Evolutionary conservation across 2,113 vertebrate species (phyloP).

Genomic region (Myotis brandtii): DNA sequence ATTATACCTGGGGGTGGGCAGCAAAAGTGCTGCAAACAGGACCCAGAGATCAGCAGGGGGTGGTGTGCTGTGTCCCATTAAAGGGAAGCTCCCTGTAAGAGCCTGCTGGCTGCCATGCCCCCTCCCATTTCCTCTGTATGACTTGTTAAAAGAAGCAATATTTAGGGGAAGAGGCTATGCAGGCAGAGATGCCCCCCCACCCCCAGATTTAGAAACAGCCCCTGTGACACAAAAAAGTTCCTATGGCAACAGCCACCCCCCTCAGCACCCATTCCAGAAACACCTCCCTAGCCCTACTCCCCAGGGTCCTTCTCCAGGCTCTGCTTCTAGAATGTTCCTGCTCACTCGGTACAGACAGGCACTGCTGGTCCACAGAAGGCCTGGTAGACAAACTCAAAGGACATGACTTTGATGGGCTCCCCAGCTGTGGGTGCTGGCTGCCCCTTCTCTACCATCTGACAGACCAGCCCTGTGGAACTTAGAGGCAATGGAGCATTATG

Average conservation of each 20-base stretch:
- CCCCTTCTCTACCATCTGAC: neutral
- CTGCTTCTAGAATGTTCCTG: neutral
- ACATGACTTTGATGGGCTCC: neutral
- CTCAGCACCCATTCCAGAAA: neutral
- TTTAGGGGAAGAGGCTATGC: neutral
- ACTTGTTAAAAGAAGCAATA: too few relatives aligned
- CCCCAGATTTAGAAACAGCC: neutral
- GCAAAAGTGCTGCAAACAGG: neutral
- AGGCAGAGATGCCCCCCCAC: too few relatives aligned
- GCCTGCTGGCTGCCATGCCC: too few relatives aligned
- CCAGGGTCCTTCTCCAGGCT: neutral
- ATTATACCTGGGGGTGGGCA: neutral
- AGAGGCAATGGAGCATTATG: fast-evolving
- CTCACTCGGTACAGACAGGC: neutral
- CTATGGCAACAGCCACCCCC: neutral
- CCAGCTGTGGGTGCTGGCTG: neutral
- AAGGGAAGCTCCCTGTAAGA: neutral
- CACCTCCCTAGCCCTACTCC: neutral
- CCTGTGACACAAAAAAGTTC: too few relatives aligned
- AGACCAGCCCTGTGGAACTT: neutral
- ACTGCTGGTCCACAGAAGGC: neutral
- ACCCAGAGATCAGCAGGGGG: too few relatives aligned
- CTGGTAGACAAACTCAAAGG: neutral
- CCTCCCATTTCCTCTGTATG: neutral
- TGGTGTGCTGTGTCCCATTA: neutral